Conservation (phyloP, 2,888 invertebrate species). For the Diarsia brunnea region DNA sequence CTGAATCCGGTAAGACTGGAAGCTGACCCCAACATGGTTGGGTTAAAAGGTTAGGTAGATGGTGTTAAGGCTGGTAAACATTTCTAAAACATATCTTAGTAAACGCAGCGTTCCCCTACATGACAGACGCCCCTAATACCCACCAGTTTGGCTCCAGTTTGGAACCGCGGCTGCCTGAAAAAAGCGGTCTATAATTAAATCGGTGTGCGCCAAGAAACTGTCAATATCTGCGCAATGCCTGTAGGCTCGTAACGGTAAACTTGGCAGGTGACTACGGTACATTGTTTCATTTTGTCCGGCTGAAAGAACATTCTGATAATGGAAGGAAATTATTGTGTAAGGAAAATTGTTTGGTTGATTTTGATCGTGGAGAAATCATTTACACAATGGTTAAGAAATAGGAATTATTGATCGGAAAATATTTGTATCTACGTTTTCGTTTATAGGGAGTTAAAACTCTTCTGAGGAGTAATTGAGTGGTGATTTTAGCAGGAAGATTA, state of each 20-base stretch:
- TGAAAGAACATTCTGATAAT: constrained; percentile 28
- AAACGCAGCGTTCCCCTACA: neutral
- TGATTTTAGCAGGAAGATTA: no score
- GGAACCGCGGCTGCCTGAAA: constrained; percentile 70
- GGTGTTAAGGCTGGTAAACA: no score
- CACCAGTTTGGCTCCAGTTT: constrained; percentile 57
- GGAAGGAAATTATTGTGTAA: neutral
- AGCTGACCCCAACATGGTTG: no score
- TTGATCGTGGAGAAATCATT: neutral
- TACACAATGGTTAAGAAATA: neutral
- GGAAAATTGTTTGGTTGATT: neutral
- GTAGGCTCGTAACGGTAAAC: constrained; percentile 67
- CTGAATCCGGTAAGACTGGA: no score
- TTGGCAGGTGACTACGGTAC: constrained; percentile 69
- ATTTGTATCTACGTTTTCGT: no score
- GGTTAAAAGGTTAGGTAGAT: no score
- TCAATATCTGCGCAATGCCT: constrained; percentile 73
- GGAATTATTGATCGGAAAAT: neutral
- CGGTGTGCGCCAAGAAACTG: constrained; percentile 81
- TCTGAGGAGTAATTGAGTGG: no score
- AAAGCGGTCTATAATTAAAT: constrained; percentile 81
- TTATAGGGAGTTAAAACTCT: no score
- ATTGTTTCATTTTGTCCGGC: constrained; percentile 34
- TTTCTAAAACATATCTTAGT: no score
- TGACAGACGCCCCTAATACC: neutral